Evolutionary conservation across 2,797 vertebrate genomes (phyloP).

Genomic region (Arremon aurantiirostris): DNA sequence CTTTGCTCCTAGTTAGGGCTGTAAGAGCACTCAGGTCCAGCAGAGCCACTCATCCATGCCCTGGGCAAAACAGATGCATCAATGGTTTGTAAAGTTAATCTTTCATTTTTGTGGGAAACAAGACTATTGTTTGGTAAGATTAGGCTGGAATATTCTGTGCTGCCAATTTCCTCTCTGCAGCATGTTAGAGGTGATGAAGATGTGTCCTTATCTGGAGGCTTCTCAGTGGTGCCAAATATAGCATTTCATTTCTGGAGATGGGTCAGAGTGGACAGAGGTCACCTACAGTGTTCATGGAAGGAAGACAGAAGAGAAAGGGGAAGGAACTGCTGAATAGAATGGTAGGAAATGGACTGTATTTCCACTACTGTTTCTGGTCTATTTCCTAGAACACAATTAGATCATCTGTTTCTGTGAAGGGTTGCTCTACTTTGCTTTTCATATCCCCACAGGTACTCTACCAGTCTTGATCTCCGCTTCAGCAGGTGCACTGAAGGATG

Average conservation of each 20-base stretch:
- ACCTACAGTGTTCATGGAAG: background rate
- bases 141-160: background rate
- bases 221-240: background rate
- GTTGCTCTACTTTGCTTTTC: background rate
- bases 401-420: background rate
- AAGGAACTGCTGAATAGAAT: background rate
- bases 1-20: background rate
- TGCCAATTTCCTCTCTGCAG: background rate
- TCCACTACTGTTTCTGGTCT: background rate
- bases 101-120: background rate
- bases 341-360: background rate
- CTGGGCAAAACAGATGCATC: background rate
- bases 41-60: fast-evolving
- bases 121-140: background rate
- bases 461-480: background rate
- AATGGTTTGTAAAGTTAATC: background rate
- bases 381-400: background rate
- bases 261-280: background rate
- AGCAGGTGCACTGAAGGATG: background rate
- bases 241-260: background rate
- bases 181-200: background rate
- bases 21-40: fast-evolving
- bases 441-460: background rate
- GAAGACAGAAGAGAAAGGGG: background rate
- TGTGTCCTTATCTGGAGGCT: background rate